Conservation (phyloP, 2,888 invertebrate species). For the Plagodis dolabraria region DNA sequence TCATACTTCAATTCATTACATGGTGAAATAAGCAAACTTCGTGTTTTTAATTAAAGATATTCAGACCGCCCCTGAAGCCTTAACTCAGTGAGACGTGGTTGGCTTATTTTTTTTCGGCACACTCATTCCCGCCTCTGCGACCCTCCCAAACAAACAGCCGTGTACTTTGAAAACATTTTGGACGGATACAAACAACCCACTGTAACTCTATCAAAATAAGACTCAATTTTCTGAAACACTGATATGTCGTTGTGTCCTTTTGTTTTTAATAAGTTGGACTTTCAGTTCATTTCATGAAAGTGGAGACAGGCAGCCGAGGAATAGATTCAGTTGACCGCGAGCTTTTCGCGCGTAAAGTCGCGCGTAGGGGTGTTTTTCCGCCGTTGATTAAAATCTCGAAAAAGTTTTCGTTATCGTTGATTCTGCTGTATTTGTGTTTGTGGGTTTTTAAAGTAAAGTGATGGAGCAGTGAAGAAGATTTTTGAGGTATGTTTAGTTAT, state of each 20-base stretch:
- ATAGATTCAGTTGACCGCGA: conserved; percentile 80
- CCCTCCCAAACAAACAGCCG: conserved; percentile 84
- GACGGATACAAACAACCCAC: conserved; percentile 25
- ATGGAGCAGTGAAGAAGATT: conserved; percentile 26
- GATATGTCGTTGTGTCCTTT: conserved; percentile 51
- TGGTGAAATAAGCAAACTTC: conserved; percentile 64
- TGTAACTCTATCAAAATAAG: conserved; percentile 9
- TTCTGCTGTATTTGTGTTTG: conserved; percentile 38
- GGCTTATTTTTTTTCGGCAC: conserved; percentile 83
- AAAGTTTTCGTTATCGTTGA: conserved; percentile 67
- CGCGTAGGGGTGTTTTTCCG: conserved; percentile 40
- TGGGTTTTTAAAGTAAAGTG: conserved; percentile 39
- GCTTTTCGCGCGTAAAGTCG: conserved; percentile 69
- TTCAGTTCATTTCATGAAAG: conserved; percentile 83
- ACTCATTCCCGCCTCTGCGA: conserved; percentile 84
- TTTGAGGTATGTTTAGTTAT: conserved; percentile 26
- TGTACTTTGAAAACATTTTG: conserved; percentile 80
- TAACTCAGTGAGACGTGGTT: conserved; percentile 83
- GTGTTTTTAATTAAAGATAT: conserved; percentile 82
- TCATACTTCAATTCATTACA: conserved; percentile 75
- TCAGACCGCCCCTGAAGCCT: conserved; percentile 80
- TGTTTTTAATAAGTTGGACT: conserved; percentile 43
- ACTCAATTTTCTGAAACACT: conserved; percentile 28
- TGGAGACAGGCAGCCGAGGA: conserved; percentile 67
- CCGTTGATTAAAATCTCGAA: conserved; percentile 48